Base-by-base conservation (phyloP, 2,888 invertebrate species). In the Sericinus montela region DNA sequence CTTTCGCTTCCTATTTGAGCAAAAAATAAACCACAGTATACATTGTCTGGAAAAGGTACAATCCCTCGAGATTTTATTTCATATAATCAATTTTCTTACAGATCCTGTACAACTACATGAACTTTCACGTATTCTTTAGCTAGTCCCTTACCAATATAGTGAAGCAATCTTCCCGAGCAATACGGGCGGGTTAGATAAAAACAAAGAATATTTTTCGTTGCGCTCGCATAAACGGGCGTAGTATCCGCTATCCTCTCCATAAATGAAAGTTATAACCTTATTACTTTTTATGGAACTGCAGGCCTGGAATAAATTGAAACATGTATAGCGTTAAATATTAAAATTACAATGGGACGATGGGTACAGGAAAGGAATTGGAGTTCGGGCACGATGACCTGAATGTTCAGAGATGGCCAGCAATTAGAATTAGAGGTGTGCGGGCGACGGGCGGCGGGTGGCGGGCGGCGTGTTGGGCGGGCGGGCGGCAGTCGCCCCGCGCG, bases 381-480 rank as follows among this genome's bases (percentile, higher is more conserved):
- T 79, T 80, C 76, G 80, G 75, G 80, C 77, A 80, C 80, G 76
- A 84, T 83, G 83, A 82, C 83, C 83, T 81, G 83, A 65, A 80
- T 83, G 76, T 70, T 65, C 32, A 11, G 69, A 80, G 79, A 80
- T 80, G 75, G 79, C 69, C 71, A 83, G 75, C 82, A 85, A 82
- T 85, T 82, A 80, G 76, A 81, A 79, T 75, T 74, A 75, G 72
- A 75, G 72, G 74, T 70, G 71, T 51, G 68, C 64, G 75, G 68
- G 66, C 60, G 62, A 54, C 50, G 45, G 11, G 35, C 16, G 53
- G 62, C 53, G 62, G 60, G 64, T 1, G n/a, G 55, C 50, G 45
- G 11, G 35, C 16, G 53, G 62, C 53, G 62, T 60, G 64, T 1
- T 30, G 37, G 35, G 36, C 34, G 46, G 38, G 45, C 46, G 46